These are phyloP conservation scores for Patella ulyssiponensis DNA, from an alignment of 2,888 invertebrate genomes.

Conservation along the genomic window DNA sequence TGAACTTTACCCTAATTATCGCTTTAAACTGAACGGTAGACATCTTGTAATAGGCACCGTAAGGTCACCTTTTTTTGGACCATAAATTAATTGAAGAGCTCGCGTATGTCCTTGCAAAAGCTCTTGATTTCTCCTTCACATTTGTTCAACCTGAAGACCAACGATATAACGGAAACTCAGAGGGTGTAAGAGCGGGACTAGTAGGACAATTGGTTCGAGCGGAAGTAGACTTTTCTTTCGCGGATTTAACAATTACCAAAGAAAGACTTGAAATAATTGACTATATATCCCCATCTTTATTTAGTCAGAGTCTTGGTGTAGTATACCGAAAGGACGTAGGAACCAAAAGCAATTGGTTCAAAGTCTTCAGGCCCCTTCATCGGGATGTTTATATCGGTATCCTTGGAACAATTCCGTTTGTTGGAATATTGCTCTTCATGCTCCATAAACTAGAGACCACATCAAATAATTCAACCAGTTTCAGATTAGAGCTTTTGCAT, in stretches of 20 bases:
- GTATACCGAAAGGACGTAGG: neutral
- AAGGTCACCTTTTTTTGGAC: neutral
- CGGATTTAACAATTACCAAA: neutral
- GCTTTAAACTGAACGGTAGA: neutral
- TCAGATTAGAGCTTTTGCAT: neutral
- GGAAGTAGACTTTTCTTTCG: neutral
- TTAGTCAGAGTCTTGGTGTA: neutral
- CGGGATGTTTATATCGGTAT: neutral
- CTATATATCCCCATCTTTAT: neutral
- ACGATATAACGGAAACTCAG: neutral
- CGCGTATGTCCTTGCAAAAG: neutral
- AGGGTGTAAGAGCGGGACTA: neutral
- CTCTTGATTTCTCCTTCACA: neutral
- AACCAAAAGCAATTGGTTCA: neutral
- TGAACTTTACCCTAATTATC: neutral
- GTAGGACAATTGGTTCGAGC: neutral
- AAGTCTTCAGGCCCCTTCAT: neutral
- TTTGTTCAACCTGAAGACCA: neutral
- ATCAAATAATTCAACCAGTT: neutral
- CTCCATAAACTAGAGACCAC: neutral
- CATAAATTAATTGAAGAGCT: neutral
- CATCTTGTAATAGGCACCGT: neutral
- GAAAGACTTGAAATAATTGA: neutral
- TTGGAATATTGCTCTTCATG: neutral
- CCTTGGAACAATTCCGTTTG: neutral